A percentile compares a stretch with the other conserved stretches of the same genome.
Conservation (phyloP, 2,797 vertebrate genomes). For the Galago senegalensis region DNA sequence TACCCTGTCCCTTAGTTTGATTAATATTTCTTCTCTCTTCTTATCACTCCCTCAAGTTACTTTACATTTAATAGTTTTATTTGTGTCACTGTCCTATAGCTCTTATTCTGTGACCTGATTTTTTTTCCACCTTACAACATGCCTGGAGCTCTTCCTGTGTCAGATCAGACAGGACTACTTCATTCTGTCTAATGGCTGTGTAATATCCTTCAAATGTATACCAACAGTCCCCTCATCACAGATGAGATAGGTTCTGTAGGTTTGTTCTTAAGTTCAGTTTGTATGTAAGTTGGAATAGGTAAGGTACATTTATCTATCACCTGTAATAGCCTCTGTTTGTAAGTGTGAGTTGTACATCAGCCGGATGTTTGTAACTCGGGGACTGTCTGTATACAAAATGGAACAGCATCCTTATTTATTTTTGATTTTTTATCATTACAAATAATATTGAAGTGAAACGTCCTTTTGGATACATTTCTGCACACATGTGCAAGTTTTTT, state of each 20-base stretch:
- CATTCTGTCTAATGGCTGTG: neutral
- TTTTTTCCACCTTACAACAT: neutral
- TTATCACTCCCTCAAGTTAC: neutral
- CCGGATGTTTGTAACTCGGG: no score
- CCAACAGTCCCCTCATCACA: no score
- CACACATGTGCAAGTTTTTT: neutral
- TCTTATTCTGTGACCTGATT: neutral
- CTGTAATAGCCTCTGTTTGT: no score
- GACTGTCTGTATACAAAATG: neutral
- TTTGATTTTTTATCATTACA: neutral
- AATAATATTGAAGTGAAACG: neutral
- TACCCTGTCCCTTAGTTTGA: neutral
- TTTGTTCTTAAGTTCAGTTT: no score
- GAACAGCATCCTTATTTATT: slow-evolving; percentile 27
- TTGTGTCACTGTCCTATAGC: neutral
- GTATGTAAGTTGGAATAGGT: no score
- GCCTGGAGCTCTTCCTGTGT: neutral
- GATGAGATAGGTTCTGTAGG: no score
- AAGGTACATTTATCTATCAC: no score
- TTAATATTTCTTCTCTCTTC: neutral
- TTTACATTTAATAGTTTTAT: neutral
- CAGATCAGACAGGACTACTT: neutral
- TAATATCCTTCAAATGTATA: neutral
- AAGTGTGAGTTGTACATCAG: no score
- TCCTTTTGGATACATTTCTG: neutral